These are phyloP conservation scores for Sebastes umbrosus DNA, from an alignment of 2,797 vertebrate genomes.

Conservation along the genomic window DNA sequence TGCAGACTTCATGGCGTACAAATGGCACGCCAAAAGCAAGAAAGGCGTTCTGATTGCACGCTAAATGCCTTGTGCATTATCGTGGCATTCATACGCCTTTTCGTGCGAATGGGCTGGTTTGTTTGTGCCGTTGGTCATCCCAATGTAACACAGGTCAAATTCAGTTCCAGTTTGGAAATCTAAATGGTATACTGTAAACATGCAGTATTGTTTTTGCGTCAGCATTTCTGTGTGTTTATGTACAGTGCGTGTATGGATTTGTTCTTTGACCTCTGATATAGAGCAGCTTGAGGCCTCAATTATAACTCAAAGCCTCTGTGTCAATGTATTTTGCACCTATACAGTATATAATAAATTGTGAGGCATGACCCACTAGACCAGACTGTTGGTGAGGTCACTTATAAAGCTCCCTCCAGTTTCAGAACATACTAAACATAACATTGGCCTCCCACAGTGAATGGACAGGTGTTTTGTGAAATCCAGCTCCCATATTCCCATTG, in stretches of 20 bases:
- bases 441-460: conserved; percentile 3
- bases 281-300: not conserved
- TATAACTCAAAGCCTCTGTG: not conserved
- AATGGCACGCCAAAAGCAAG: too few species aligned
- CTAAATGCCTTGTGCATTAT: too few species aligned
- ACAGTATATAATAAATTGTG: not conserved
- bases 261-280: not conserved
- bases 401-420: not conserved
- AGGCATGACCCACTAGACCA: not conserved
- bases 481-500: conserved; percentile 25
- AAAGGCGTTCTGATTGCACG: too few species aligned
- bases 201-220: not conserved
- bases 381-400: not conserved
- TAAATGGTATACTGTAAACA: not conserved
- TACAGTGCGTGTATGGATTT: not conserved
- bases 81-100: too few species aligned
- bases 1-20: too few species aligned
- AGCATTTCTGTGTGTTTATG: not conserved
- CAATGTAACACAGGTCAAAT: not conserved
- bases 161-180: not conserved
- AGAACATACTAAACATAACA: not conserved
- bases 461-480: conserved; percentile 41
- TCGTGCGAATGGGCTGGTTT: too few species aligned
- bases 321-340: not conserved
- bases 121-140: not conserved